Base-by-base conservation (phyloP, 2,113 vertebrate genomes). In the Cyprinodon variegatus region DNA sequence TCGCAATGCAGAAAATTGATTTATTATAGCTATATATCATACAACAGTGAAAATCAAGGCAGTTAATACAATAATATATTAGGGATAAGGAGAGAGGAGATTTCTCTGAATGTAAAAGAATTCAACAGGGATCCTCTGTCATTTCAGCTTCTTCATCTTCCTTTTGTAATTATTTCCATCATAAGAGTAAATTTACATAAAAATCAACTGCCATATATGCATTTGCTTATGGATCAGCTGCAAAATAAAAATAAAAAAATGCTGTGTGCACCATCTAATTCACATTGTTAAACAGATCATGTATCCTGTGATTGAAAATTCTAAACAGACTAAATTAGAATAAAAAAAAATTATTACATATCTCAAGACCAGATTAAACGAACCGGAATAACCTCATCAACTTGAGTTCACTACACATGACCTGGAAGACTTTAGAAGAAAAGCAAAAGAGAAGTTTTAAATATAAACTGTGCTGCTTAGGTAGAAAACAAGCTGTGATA, bases 371-470 rank as follows among this genome's bases (percentile, higher is more conserved):
- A 3, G 40, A 4, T 7, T 36, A 41, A 67, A 62, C 65, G 1
- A 36, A 66, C 65, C 70, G 1, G 37, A 59, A 67, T 67, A 4
- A 67, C 29, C 64, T 78, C 48, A 65, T 40, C 29, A 63, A 38
- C 13, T 50, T 62, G 50, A 66, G 59, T 15, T 72, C 68, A 64
- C 41, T 15, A 17, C 13, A 48, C 8, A 9, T 60, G 29, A 45
- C 39, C 11, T 22, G 20, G 15, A 1, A 57, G 57, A 45, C 22
- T 69, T 39, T 50, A 50, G 12, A 12, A 14, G 64, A 74, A 59
- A 76, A 3, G 75, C 50, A 69, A 39, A 22, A 67, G n/a, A 37
- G n/a, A 13, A 15, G 37, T 39, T 63, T 63, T 63, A 39, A 63
- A 39, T 20, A 39, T 17, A 61, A 63, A 39, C 15, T 39, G 37